Evolutionary conservation across 2,888 invertebrate species (phyloP).

Genomic region (Platycnemis pennipes): DNA sequence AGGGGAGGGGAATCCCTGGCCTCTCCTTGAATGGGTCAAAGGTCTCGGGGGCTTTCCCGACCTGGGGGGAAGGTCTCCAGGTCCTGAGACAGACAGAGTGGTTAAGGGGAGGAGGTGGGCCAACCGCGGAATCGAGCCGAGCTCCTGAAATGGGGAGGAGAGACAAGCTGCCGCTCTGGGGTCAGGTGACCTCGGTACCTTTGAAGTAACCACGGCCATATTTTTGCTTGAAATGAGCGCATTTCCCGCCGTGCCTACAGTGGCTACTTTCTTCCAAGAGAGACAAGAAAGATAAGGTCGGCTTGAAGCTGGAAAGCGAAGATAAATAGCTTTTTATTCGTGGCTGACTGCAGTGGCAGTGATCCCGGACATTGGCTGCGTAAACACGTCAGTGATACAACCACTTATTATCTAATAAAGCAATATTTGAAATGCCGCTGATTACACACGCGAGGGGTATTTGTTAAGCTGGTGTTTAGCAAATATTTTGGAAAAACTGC

Average conservation of each 20-base stretch:
- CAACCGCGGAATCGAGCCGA: background rate
- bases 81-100: background rate
- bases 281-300: background rate
- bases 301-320: background rate
- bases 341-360: background rate
- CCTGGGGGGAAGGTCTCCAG: background rate
- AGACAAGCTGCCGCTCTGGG: background rate
- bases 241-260: background rate
- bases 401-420: background rate
- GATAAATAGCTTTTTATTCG: background rate
- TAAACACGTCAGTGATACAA: background rate
- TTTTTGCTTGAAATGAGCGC: background rate
- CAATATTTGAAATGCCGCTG: background rate
- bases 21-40: background rate
- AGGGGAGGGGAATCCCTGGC: background rate
- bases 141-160: background rate
- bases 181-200: background rate
- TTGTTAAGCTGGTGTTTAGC: background rate
- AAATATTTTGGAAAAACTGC: background rate
- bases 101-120: background rate
- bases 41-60: background rate
- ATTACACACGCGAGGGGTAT: background rate
- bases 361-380: background rate
- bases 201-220: background rate
- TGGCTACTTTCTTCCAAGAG: background rate